phyloP scores from a whole-genome alignment of 2,888 invertebrate species.

The Ectobius pallidus region DNA sequence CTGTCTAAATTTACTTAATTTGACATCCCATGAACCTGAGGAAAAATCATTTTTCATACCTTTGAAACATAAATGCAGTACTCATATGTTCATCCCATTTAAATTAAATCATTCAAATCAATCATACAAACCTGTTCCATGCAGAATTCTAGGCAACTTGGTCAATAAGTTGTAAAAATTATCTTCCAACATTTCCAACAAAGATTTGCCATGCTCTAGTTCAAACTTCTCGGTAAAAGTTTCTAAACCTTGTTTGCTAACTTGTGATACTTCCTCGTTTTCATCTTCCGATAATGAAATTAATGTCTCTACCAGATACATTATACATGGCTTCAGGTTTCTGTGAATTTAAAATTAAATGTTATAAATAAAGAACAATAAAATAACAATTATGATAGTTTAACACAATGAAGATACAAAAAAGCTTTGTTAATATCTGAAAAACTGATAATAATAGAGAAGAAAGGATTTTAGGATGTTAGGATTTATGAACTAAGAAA shows the following conservation, averaged over 20 bases:
- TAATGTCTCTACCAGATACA: slow-evolving; percentile 69
- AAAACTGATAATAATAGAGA: too few relatives aligned
- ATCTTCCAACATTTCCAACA: slow-evolving; percentile 64
- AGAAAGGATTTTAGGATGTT: too few relatives aligned
- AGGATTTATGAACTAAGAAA: too few relatives aligned
- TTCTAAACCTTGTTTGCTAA: slow-evolving; percentile 53
- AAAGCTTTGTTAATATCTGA: too few relatives aligned
- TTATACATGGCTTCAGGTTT: slow-evolving; percentile 50
- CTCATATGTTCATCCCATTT: too few relatives aligned
- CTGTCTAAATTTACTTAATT: too few relatives aligned
- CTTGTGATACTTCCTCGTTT: slow-evolving; percentile 57
- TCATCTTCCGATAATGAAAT: slow-evolving; percentile 73
- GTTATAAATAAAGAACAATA: too few relatives aligned
- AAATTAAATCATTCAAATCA: not conserved
- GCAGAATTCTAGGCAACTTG: slow-evolving; percentile 67
- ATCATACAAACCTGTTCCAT: slow-evolving; percentile 60
- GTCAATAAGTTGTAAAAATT: slow-evolving; percentile 65
- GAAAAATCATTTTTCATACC: too few relatives aligned
- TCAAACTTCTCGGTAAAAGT: slow-evolving; percentile 56
- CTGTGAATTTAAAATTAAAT: slow-evolving; percentile 53
- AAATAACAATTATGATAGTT: too few relatives aligned
- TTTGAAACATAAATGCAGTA: too few relatives aligned
- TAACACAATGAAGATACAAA: too few relatives aligned
- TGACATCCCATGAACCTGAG: too few relatives aligned
- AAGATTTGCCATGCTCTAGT: slow-evolving; percentile 51